Percentiles rank a stretch among this genome's conserved stretches.
phyloP scores from a whole-genome alignment of 2,113 vertebrate species.

The Centropristis striata region DNA sequence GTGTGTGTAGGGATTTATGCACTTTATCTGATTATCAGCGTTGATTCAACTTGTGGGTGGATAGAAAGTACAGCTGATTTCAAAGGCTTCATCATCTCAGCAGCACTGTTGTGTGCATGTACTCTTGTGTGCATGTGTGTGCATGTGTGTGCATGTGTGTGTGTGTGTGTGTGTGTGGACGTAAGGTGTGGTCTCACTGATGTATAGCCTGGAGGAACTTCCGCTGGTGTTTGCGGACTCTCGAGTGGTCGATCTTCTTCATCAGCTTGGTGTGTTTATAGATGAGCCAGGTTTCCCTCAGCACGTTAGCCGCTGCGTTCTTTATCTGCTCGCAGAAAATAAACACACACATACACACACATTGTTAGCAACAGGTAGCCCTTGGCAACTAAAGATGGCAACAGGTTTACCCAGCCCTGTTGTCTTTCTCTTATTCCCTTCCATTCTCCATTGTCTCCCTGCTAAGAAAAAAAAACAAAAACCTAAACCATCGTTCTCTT shows the following conservation, averaged over 20 bases:
- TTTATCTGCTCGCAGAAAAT: conserved; percentile 90
- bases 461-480: conserved; percentile 38
- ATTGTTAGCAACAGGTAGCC: conserved; percentile 75
- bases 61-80: conserved; percentile 69
- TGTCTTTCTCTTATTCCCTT: conserved; percentile 24
- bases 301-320: conserved; percentile 96
- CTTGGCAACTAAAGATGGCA: conserved; percentile 64
- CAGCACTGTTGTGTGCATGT: conserved; percentile 13
- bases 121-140: conserved; percentile 2
- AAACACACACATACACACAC: conserved; percentile 42
- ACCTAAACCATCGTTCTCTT: conserved; percentile 36
- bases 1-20: conserved; percentile 50
- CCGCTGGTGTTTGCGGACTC: conserved; percentile 97
- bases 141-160: not conserved
- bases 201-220: conserved; percentile 99
- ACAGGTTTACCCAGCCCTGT: conserved; percentile 54
- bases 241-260: conserved; percentile 98
- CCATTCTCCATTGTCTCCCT: conserved; percentile 42
- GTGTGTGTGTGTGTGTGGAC: conserved; percentile 24
- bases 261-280: conserved; percentile 98
- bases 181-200: conserved; percentile 88
- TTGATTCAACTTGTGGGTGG: conserved; percentile 72
- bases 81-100: conserved; percentile 55
- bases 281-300: conserved; percentile 98
- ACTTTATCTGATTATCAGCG: conserved; percentile 70